Evolutionary conservation across 2,113 vertebrate species (phyloP).

Genomic region (Antigone vipio): DNA sequence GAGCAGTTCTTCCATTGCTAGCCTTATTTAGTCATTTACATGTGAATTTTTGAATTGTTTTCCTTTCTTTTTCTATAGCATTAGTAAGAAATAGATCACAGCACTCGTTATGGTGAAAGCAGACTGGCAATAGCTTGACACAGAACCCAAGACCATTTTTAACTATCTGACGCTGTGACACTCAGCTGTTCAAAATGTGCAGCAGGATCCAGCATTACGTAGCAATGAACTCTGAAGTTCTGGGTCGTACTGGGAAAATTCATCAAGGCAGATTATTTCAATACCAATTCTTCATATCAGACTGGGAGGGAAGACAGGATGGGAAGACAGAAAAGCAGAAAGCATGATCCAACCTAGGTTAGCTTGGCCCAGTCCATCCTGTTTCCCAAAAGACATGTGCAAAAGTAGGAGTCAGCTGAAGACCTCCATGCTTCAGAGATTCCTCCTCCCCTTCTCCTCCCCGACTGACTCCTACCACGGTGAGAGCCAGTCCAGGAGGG

Average conservation of each 20-base stretch:
- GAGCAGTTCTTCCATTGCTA: neutral
- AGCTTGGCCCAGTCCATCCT: neutral
- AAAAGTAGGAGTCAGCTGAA: neutral
- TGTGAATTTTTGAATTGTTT: conserved; percentile 8
- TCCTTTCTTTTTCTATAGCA: conserved; percentile 14
- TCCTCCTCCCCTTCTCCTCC: neutral
- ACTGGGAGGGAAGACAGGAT: neutral
- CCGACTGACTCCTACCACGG: fast-evolving
- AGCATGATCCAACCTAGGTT: neutral
- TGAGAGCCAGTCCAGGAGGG: neutral
- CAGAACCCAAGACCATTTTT: neutral
- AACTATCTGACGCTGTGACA: neutral
- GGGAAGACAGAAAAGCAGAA: neutral
- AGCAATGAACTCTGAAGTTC: neutral
- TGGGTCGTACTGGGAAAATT: neutral
- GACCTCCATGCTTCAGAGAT: neutral
- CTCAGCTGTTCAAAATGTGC: neutral
- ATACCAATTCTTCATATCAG: neutral
- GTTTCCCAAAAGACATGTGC: neutral
- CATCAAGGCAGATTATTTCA: neutral
- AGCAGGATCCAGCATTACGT: neutral
- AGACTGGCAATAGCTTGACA: neutral
- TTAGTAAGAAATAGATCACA: neutral
- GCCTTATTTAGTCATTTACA: conserved; percentile 41
- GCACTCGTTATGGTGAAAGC: neutral